Evolutionary conservation across 2,797 vertebrate species (phyloP).

Genomic region (Eulemur rubriventer): DNA sequence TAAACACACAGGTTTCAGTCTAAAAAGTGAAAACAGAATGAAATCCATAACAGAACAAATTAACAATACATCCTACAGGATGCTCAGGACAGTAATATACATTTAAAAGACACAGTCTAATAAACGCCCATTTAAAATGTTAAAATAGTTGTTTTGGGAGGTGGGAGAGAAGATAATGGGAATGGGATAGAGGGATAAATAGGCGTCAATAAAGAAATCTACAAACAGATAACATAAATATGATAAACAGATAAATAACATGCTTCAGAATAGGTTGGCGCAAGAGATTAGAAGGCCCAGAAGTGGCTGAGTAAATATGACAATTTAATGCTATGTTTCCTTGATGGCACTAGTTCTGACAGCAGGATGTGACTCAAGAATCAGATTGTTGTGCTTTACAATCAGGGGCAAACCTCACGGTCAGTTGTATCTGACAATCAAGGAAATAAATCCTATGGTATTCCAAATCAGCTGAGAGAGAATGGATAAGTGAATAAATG

Average conservation of each 20-base stretch:
- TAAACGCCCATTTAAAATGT: background rate
- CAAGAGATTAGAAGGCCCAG: background rate
- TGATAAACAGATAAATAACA: background rate
- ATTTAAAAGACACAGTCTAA: background rate
- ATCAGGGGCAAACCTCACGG: background rate
- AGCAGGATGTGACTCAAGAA: background rate
- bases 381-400: background rate
- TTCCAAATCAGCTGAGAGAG: background rate
- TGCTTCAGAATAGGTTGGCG: background rate
- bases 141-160: background rate
- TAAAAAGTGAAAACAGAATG: background rate
- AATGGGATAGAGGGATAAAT: background rate
- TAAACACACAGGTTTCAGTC: background rate
- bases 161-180: background rate
- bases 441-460: background rate
- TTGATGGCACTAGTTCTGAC: slow-evolving; percentile 10
- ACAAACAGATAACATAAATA: background rate
- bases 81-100: accelerated
- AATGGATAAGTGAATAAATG: background rate
- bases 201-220: background rate
- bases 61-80: background rate
- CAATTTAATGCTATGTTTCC: background rate
- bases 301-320: background rate
- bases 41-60: background rate
- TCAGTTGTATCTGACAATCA: background rate